A percentile compares a stretch with the other conserved stretches of the same genome.
Evolutionary conservation across 2,888 invertebrate genomes (phyloP).

Genomic region (Philereme vetulata): DNA sequence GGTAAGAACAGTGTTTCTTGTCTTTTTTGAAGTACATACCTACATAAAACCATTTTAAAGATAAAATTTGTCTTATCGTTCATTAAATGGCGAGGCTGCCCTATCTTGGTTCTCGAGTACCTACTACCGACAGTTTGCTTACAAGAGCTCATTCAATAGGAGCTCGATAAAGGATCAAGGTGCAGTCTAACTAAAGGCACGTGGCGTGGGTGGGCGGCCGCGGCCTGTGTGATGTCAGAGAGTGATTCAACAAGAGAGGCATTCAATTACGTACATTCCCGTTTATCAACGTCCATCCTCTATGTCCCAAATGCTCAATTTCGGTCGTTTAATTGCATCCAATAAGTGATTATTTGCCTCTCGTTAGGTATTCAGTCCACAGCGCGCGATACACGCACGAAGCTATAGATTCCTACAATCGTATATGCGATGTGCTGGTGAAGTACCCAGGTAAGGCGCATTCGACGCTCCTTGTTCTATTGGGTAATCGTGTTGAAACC

Average conservation of each 20-base stretch:
- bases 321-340: conserved; percentile 44
- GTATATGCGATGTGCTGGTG: no score
- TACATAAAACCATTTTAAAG: no score
- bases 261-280: conserved; percentile 14
- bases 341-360: conserved; percentile 38
- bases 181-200: background rate
- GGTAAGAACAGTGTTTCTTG: no score
- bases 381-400: conserved; percentile 23
- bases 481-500: no score
- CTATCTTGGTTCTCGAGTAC: background rate
- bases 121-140: background rate
- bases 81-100: no score
- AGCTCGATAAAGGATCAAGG: background rate
- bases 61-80: no score
- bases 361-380: conserved; percentile 22
- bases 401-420: background rate
- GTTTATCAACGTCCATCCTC: conserved; percentile 4
- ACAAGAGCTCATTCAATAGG: no score
- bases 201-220: conserved; percentile 3
- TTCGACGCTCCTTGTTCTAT: no score
- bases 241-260: conserved; percentile 14
- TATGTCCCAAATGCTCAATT: conserved; percentile 20
- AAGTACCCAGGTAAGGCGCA: no score
- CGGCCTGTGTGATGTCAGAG: conserved; percentile 4
- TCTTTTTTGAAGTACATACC: no score